Evolutionary conservation across 2,113 vertebrate genomes (phyloP).

Genomic region (Hippocampus barbouri): DNA sequence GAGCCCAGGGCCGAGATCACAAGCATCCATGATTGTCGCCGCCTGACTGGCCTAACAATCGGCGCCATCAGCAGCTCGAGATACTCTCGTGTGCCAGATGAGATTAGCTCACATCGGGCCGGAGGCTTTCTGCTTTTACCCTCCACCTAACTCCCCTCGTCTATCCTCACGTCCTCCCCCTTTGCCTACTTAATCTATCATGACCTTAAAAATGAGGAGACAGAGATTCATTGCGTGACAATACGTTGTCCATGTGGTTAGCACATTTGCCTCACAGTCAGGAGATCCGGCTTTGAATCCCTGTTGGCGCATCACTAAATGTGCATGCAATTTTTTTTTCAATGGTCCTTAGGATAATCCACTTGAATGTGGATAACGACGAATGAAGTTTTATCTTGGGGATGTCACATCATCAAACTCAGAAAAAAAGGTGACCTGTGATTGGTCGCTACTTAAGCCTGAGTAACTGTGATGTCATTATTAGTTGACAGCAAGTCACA

Average conservation of each 20-base stretch:
- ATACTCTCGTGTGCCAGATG: slow-evolving; percentile 41
- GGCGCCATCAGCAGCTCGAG: slow-evolving; percentile 46
- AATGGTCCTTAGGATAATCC: too few relatives aligned
- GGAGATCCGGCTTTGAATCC: background rate
- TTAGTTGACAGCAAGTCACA: too few relatives aligned
- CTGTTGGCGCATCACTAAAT: background rate
- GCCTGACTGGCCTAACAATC: slow-evolving; percentile 22
- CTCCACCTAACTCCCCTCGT: slow-evolving; percentile 19
- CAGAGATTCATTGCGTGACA: background rate
- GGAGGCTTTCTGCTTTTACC: slow-evolving; percentile 36
- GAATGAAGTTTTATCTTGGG: too few relatives aligned
- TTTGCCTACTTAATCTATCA: slow-evolving; percentile 19
- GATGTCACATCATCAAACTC: too few relatives aligned
- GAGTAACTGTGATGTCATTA: too few relatives aligned
- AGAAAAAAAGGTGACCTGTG: too few relatives aligned
- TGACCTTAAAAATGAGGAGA: background rate
- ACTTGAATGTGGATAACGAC: too few relatives aligned
- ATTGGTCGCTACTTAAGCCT: too few relatives aligned
- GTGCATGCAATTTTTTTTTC: too few relatives aligned
- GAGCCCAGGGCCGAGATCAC: background rate
- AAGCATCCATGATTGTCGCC: slow-evolving; percentile 13
- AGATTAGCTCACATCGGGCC: slow-evolving; percentile 56
- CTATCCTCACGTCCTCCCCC: slow-evolving; percentile 15
- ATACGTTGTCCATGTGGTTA: background rate
- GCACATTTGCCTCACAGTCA: too few relatives aligned